A percentile compares a stretch with the other conserved stretches of the same genome.
Evolutionary conservation across 2,888 invertebrate genomes (phyloP).

Genomic region (Diploptera punctata): DNA sequence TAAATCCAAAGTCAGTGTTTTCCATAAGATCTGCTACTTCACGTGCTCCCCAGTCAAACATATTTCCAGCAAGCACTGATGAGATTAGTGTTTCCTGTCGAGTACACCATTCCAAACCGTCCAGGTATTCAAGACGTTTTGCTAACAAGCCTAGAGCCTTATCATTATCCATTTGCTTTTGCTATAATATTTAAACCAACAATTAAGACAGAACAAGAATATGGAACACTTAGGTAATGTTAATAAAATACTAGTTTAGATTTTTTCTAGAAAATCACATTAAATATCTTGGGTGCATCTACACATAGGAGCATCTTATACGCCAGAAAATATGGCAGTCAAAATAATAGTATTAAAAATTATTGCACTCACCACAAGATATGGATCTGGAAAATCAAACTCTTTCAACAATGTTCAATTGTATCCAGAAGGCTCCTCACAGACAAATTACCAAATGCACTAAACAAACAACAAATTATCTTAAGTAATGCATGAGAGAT

Average conservation of each 20-base stretch:
- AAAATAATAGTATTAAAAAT: no score
- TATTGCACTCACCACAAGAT: constrained; percentile 63
- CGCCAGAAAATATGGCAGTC: no score
- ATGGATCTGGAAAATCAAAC: constrained; percentile 91
- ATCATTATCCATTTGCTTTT: constrained; percentile 88
- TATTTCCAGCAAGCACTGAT: constrained; percentile 80
- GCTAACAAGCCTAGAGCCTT: constrained; percentile 75
- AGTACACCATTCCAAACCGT: constrained; percentile 63
- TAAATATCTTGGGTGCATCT: no score
- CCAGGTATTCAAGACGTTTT: constrained; percentile 70
- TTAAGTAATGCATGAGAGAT: no score
- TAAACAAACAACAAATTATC: constrained; percentile 44
- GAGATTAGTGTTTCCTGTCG: constrained; percentile 58
- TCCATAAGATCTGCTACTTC: constrained; percentile 87
- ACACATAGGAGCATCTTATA: no score
- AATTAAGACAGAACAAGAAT: no score
- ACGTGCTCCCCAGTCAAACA: constrained; percentile 98
- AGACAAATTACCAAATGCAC: constrained; percentile 83
- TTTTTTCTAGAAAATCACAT: no score
- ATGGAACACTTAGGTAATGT: no score
- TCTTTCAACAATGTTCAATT: constrained; percentile 90
- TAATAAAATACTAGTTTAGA: no score
- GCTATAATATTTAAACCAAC: constrained; percentile 55
- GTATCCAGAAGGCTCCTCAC: constrained; percentile 90
- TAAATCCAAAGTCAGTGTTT: constrained; percentile 76